Evolutionary conservation across 2,888 invertebrate species (phyloP), one percentile per base, ranked within the genome.

Genomic region (Cephus pulcher): DNA sequence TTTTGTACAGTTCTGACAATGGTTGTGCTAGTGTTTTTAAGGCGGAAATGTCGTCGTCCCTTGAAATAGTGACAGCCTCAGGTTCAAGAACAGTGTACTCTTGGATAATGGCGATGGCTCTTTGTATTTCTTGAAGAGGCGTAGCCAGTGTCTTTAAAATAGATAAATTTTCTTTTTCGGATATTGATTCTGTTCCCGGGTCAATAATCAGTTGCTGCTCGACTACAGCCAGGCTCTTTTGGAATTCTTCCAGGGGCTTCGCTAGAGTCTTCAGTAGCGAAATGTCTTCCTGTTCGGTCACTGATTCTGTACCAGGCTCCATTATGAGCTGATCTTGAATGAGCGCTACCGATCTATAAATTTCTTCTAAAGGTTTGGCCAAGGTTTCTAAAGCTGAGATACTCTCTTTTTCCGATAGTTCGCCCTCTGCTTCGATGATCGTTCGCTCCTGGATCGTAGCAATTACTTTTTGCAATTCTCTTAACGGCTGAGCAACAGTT

Each of bases 331-430:
- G 88, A 80, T 91, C 89, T 68, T 92, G 89, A 4, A 88, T 77
- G 73, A 91, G 81, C 2, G 92, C 91, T 34, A 93, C 89, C 15
- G 86, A 93, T 83, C 77, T 88, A 84, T 91, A 89, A 11, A 93
- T 83, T 11, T 92, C 90, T 74, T 91, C 90, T 32, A 93, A 84
- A n/a, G 92, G 90, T 40, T 93, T 93, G 4, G 93, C 93, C 69
- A 92, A 92, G 1, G 94, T 94, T 89, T 94, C 93, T 32, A 95
- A 92, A 4, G 92, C 93, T 0, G 94, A 94, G 81, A 94, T 91
- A 84, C 94, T 94, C 82, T 93, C 93, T 76, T 94, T 92, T 11
- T 94, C 93, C 6, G 94, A 94, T 85, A 94, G 90, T 90, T 92
- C 91, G 32, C 91, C 91, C 6, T 91, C 92, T 86, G 94, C 94